phyloP scores from a whole-genome alignment of 2,797 vertebrate species.

The Ateles fusciceps region DNA sequence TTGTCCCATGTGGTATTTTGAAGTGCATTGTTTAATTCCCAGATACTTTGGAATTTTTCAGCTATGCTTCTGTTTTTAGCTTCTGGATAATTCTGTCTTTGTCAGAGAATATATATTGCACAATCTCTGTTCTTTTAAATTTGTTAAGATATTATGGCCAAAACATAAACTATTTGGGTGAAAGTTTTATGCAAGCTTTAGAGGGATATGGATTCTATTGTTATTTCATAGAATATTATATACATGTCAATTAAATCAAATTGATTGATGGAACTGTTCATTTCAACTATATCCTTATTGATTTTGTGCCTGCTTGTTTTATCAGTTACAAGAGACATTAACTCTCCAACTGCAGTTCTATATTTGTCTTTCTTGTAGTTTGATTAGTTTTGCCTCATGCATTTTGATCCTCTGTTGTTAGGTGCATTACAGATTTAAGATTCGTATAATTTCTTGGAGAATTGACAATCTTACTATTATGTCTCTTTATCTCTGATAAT shows the following conservation, averaged over 20 bases:
- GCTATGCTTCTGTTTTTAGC: neutral
- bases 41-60: neutral
- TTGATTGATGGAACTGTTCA: neutral
- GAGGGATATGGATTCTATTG: neutral
- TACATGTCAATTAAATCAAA: neutral
- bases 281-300: neutral
- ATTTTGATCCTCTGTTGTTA: neutral
- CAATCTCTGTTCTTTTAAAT: neutral
- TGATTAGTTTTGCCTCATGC: neutral
- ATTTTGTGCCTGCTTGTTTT: neutral
- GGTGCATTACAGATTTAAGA: neutral
- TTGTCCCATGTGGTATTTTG: neutral
- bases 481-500: neutral
- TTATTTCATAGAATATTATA: neutral
- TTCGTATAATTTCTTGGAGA: neutral
- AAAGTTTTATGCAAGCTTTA: neutral
- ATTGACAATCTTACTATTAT: neutral
- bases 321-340: neutral
- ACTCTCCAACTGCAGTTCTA: neutral
- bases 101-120: neutral
- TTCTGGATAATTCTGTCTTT: neutral
- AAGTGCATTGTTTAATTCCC: neutral
- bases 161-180: neutral
- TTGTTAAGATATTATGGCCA: neutral
- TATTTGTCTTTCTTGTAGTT: neutral